phyloP scores from a whole-genome alignment of 1,140 invertebrate species.

The Magallana angulata region DNA sequence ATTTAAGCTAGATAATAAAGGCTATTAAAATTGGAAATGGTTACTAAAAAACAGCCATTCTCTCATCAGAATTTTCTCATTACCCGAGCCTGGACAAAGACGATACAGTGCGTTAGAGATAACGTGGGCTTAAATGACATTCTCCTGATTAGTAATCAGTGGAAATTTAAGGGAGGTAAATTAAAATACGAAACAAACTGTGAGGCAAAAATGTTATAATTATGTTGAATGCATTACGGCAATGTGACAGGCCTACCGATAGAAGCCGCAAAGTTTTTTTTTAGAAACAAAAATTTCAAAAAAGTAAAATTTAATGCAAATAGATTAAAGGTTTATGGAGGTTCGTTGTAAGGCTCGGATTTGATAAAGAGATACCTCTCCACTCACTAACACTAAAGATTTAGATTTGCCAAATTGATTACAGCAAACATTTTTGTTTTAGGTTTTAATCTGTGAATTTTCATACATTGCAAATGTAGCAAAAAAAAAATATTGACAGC shows the following conservation, averaged over 20 bases:
- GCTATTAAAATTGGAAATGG: slow-evolving; percentile 30
- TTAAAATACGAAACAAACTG: slow-evolving; percentile 23
- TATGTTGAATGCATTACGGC: slow-evolving; percentile 27
- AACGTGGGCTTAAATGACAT: slow-evolving; percentile 13
- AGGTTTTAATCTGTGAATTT: slow-evolving; percentile 26
- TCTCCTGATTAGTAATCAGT: slow-evolving; percentile 27
- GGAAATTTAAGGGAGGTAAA: slow-evolving; percentile 32
- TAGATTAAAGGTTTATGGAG: slow-evolving; percentile 6
- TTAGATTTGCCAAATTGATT: slow-evolving; percentile 28
- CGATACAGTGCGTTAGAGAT: slow-evolving; percentile 25
- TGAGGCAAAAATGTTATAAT: slow-evolving; percentile 27
- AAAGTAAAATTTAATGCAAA: slow-evolving; percentile 30
- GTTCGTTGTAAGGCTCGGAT: slow-evolving; percentile 1
- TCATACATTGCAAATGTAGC: slow-evolving; percentile 1
- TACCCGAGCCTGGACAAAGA: slow-evolving; percentile 26
- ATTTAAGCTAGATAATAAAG: slow-evolving; percentile 35
- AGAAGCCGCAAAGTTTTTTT: neutral
- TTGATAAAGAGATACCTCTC: slow-evolving; percentile 1
- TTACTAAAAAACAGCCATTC: slow-evolving; percentile 15
- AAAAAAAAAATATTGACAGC: slow-evolving; percentile 6
- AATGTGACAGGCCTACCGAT: slow-evolving; percentile 20
- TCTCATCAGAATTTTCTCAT: slow-evolving; percentile 33
- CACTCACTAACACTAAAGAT: neutral
- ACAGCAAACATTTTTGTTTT: neutral
- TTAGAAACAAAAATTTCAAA: neutral